Base-by-base conservation (phyloP, 2,888 invertebrate species). In the Drosophila multiciliata region DNA sequence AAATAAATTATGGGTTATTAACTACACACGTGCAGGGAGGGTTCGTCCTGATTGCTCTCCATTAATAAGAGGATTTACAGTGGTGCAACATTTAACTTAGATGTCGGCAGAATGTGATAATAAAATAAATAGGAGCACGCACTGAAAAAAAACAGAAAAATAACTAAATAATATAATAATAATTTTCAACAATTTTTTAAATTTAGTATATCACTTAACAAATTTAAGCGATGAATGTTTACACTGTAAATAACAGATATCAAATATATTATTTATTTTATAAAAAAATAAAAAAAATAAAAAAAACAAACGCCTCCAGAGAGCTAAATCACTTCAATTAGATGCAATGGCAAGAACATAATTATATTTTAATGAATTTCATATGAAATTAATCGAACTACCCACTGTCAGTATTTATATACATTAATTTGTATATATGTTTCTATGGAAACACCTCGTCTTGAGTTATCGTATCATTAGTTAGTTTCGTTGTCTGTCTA, bases 1-100 rank as follows among this genome's bases (percentile, higher is more conserved):
- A 48, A 49, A 69, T 68, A 80, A 88, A 82, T 75, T 59, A 66
- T 71, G 32, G 60, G 72, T 74, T 80, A 74, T 85, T 77, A 84
- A 68, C 69, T 49, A 55, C 75, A 75, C 63, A 60, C 64, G 67
- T 60, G 45, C 53, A 49, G 6, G 1, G n/a, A 6, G 26, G 42
- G 7, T 33, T 38, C 4, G 1, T 53, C 48, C 55, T 45, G 50
- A 62, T 64, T 72, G 54, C 52, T 36, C 12, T 45, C n/a, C 12
- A 72, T 65, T 67, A 63, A 53, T 70, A 64, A 45, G 58, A 6
- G 36, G 35, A n/a, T 38, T 49, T 40, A 75, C 78, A 71, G 76
- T 78, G 80, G 70, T 11, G 23, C 45, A 38, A 2, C 11, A 9
- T 17, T 20, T 20, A 15, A 26, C 7, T 15, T 9, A 50, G n/a